These are phyloP conservation scores for Drymonia ruficornis DNA, from an alignment of 2,888 invertebrate genomes.

Conservation along the genomic window DNA sequence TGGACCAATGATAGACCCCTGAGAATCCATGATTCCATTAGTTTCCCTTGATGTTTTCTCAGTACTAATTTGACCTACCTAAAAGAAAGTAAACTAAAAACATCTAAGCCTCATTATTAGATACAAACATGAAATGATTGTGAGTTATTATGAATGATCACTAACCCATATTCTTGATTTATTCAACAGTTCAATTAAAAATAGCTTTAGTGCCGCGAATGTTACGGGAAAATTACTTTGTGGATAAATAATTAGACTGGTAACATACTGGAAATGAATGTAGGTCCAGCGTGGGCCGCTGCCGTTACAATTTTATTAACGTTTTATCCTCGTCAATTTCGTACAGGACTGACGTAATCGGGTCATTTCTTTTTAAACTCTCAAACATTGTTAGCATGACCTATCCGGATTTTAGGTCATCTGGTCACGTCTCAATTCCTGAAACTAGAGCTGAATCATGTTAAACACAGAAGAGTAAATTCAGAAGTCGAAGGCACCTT, in stretches of 20 bases:
- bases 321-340: slow-evolving; percentile 22
- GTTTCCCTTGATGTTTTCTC: too few species aligned
- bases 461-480: too few species aligned
- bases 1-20: not conserved
- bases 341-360: slow-evolving; percentile 18
- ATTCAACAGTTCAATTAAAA: not conserved
- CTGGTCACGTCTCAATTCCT: slow-evolving; percentile 4
- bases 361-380: slow-evolving; percentile 17
- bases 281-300: slow-evolving; percentile 20
- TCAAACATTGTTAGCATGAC: slow-evolving; percentile 2
- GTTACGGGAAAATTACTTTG: not conserved
- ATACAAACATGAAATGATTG: not conserved
- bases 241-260: slow-evolving; percentile 14
- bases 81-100: too few species aligned
- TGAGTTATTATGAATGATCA: not conserved
- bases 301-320: slow-evolving; percentile 20
- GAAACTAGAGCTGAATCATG: not conserved
- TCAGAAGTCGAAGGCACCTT: too few species aligned
- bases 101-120: too few species aligned
- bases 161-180: not conserved
- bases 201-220: not conserved
- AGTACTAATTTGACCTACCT: too few species aligned
- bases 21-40: too few species aligned
- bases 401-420: slow-evolving; percentile 3
- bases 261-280: slow-evolving; percentile 18